These are phyloP conservation scores for Brachionus sp. DNA, from an alignment of 1,140 invertebrate genomes.

Conservation along the genomic window DNA sequence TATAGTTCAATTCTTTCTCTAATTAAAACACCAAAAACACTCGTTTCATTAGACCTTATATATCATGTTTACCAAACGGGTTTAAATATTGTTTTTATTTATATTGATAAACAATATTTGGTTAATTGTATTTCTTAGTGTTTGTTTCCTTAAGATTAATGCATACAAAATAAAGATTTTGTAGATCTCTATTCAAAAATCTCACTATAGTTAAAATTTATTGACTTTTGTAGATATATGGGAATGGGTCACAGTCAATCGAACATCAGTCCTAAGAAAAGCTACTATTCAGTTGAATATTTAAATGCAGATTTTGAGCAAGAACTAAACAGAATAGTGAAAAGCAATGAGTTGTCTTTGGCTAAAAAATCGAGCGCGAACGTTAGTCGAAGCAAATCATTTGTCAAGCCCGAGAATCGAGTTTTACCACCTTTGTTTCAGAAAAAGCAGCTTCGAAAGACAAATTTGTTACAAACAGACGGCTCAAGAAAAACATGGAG, in stretches of 20 bases:
- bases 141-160: not conserved
- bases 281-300: slow-evolving; percentile 43
- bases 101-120: slow-evolving; percentile 18
- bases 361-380: not conserved
- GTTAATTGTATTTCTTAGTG: slow-evolving; percentile 19
- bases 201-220: not conserved
- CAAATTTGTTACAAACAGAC: slow-evolving; percentile 18
- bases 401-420: slow-evolving; percentile 13
- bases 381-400: not conserved
- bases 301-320: slow-evolving; percentile 38
- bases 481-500: slow-evolving; percentile 29
- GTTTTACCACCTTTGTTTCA: slow-evolving; percentile 6
- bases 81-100: not conserved
- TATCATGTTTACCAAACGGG: slow-evolving; percentile 28
- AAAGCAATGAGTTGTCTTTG: not conserved
- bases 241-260: slow-evolving; percentile 40
- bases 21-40: not conserved
- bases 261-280: slow-evolving; percentile 13
- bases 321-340: not conserved
- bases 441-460: not conserved
- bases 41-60: not conserved
- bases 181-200: not conserved
- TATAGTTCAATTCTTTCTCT: not conserved
- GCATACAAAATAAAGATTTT: not conserved
- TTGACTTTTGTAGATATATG: not conserved